Evolutionary conservation across 2,797 vertebrate genomes (phyloP), one percentile per base, ranked within the genome.

Genomic region (Dipus sagitta): DNA sequence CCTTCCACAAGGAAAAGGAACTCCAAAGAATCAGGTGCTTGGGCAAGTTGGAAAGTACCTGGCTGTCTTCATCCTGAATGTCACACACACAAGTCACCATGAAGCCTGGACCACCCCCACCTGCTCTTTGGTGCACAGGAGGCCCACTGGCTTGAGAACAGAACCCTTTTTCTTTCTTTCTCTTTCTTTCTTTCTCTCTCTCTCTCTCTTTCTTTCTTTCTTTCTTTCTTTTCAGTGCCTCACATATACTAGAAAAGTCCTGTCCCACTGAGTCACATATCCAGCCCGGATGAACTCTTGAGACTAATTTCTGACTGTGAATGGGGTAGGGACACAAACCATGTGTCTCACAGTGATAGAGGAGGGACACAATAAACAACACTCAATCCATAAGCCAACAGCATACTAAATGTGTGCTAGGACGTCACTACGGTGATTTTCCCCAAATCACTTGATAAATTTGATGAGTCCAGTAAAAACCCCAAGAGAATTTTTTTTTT

Each of bases 381-480:
- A 70, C 71, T 60, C 26, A 34, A 23, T 3, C 47, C 62, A 12
- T 17, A n/a, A 72, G 15, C 86, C 80, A 80, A 21, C 1, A 1
- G 76, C 54, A 58, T 1, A 34, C 74, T 67, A 42, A 64, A 65
- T 11, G n/a, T 42, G 11, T 6, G 20, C 52, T 6, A 11, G 15
- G 64, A 30, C 70, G 75, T 65, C 24, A 65, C 3, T 58, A 11
- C 9, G 21, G 67, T 3, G 14, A 71, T 6, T 77, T 76, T 72
- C 81, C 32, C 38, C 30, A 11, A 86, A 71, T 75, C 87, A 67
- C 12, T 76, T 87, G 75, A 62, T 84, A 71, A 52, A 86, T 54
- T 38, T 86, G 92, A 24, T 58, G 17, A 85, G 23, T 82, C 92
- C 75, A 88, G 24, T 71, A 85, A 85, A 96, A 87, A 58, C n/a